These are phyloP conservation scores for Vanacampus margaritifer DNA, from an alignment of 2,113 vertebrate species.

Conservation along the genomic window DNA sequence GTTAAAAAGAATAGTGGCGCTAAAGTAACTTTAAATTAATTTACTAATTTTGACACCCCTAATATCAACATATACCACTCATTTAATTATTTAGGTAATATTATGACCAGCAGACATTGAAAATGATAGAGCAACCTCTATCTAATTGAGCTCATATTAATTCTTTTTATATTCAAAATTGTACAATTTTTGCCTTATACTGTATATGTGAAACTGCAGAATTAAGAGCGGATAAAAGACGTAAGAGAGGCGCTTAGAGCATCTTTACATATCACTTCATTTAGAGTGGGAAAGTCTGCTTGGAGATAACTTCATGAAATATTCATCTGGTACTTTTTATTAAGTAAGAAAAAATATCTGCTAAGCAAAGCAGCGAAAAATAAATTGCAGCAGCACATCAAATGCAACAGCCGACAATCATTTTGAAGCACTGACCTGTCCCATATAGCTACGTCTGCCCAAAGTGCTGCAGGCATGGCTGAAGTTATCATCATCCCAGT, in stretches of 20 bases:
- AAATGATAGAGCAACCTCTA: no score
- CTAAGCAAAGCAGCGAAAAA: slow-evolving; percentile 12
- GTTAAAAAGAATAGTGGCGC: no score
- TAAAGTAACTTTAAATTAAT: no score
- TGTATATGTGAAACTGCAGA: no score
- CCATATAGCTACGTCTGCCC: slow-evolving; percentile 76
- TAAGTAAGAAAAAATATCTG: slow-evolving; percentile 16
- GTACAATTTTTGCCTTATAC: no score
- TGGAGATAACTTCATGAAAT: slow-evolving; percentile 16
- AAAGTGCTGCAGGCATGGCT: slow-evolving; percentile 86
- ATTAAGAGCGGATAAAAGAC: no score
- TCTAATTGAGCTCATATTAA: no score
- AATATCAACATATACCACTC: no score
- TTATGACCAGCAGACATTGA: no score
- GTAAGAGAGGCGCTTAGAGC: slow-evolving; percentile 8
- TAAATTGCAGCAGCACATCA: background rate
- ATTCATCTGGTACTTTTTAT: slow-evolving; percentile 12
- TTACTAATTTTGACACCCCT: no score
- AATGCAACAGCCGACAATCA: background rate
- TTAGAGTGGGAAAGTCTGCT: slow-evolving; percentile 16
- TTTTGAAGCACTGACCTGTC: slow-evolving; percentile 80
- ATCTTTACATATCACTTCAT: slow-evolving; percentile 27
- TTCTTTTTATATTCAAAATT: no score
- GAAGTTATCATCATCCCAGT: slow-evolving; percentile 96
- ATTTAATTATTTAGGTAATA: no score